Evolutionary conservation across 2,113 vertebrate genomes (phyloP).

Genomic region (Toxotes chatareus): DNA sequence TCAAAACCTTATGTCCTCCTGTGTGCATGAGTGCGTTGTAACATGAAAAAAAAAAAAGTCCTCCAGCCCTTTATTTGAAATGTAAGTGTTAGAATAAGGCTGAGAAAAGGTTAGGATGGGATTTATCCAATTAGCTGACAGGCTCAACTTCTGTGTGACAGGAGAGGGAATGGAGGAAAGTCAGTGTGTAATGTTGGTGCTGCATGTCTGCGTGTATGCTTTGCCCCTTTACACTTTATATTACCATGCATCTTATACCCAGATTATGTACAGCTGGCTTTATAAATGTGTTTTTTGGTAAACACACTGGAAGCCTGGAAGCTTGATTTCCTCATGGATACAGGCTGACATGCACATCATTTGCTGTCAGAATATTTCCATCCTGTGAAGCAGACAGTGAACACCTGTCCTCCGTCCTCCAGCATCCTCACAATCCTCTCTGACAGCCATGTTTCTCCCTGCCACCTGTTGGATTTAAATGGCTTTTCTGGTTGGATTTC

Average conservation of each 20-base stretch:
- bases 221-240: not conserved
- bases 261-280: not conserved
- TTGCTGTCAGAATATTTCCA: not conserved
- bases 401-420: slow-evolving; percentile 19
- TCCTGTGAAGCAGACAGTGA: not conserved
- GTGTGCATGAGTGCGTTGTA: not conserved
- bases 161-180: not conserved
- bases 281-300: not conserved
- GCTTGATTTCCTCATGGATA: not conserved
- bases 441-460: not conserved
- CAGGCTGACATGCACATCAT: not conserved
- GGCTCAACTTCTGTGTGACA: not conserved
- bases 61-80: not conserved
- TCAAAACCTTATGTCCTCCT: slow-evolving; percentile 26
- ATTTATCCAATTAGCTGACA: slow-evolving; percentile 4
- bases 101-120: slow-evolving; percentile 11
- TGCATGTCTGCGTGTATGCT: not conserved
- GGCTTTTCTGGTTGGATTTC: not conserved
- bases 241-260: not conserved
- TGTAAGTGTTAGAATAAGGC: not conserved
- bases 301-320: not conserved
- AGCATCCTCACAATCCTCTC: not conserved
- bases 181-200: not conserved
- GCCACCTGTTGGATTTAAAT: slow-evolving; percentile 10
- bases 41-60: slow-evolving; percentile 1